Evolutionary conservation across 1,140 invertebrate genomes (phyloP).

Genomic region (Polypedilum vanderplanki): DNA sequence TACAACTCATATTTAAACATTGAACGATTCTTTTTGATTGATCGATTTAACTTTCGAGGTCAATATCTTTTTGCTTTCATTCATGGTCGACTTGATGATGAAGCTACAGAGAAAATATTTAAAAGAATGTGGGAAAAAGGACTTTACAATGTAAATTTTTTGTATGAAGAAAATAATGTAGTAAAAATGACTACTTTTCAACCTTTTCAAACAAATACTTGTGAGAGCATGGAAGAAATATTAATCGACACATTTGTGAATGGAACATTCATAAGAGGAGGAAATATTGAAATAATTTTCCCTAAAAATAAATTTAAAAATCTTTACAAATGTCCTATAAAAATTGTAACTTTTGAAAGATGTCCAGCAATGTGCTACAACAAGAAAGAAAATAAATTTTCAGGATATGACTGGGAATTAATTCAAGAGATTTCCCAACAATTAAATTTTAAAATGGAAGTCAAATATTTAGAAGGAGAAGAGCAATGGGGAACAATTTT

Average conservation of each 20-base stretch:
- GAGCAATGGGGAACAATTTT: slow-evolving; percentile 1
- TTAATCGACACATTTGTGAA: not conserved
- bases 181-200: not conserved
- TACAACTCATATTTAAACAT: no score
- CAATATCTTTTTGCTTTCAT: no score
- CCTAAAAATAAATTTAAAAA: not conserved
- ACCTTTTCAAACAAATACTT: not conserved
- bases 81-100: no score
- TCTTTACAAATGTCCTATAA: not conserved
- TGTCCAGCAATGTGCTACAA: not conserved
- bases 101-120: not conserved
- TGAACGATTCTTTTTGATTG: no score
- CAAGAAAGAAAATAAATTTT: not conserved
- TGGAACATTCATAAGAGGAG: not conserved
- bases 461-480: not conserved
- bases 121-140: not conserved
- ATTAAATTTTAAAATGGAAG: not conserved
- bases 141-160: not conserved
- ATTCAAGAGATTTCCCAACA: not conserved
- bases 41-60: no score
- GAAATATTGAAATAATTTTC: not conserved
- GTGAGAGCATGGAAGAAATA: not conserved
- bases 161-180: not conserved
- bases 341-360: not conserved
- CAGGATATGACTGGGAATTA: not conserved